A percentile compares a stretch with the other conserved stretches of the same genome.
These are phyloP conservation scores for Scaptodrosophila lebanonensis DNA, from an alignment of 1,140 invertebrate species.

Conservation along the genomic window DNA sequence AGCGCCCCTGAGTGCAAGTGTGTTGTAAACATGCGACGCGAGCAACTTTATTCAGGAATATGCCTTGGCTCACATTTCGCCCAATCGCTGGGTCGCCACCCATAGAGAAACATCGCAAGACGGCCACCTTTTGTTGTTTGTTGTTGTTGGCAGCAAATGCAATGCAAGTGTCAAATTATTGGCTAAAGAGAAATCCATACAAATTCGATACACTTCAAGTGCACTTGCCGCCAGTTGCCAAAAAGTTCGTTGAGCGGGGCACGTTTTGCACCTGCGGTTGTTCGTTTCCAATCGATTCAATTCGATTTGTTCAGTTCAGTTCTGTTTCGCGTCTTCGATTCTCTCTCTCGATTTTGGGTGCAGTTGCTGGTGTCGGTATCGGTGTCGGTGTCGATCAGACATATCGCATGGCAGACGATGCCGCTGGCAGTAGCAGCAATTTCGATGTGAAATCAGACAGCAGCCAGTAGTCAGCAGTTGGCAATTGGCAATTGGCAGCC, in stretches of 20 bases:
- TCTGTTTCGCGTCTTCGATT: too few relatives aligned
- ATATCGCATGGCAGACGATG: neutral
- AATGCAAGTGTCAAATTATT: conserved; percentile 66
- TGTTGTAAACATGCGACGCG: too few relatives aligned
- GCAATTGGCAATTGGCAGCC: too few relatives aligned
- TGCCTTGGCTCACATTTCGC: conserved; percentile 33
- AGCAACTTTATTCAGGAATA: conserved; percentile 57
- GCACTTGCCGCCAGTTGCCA: conserved; percentile 56
- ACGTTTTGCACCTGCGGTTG: conserved; percentile 44
- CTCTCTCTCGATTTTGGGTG: too few relatives aligned
- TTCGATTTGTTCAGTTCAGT: conserved; percentile 6
- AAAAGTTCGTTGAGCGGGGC: conserved; percentile 30
- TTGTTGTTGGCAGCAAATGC: conserved; percentile 6
- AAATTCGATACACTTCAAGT: conserved; percentile 69
- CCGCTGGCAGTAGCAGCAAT: conserved; percentile 32
- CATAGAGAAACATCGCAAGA: too few relatives aligned
- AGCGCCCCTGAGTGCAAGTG: conserved; percentile 31
- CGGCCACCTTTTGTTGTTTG: conserved; percentile 1
- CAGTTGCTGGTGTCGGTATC: too few relatives aligned
- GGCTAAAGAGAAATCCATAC: conserved; percentile 64
- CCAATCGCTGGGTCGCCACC: too few relatives aligned
- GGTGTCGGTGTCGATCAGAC: too few relatives aligned
- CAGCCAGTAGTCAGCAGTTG: neutral
- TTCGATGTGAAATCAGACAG: conserved; percentile 34
- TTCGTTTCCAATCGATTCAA: conserved; percentile 12